Percentiles rank a stretch among this genome's conserved stretches.
Conservation (phyloP, 2,113 vertebrate species). For the Pseudorhombus dupliciocellatus region DNA sequence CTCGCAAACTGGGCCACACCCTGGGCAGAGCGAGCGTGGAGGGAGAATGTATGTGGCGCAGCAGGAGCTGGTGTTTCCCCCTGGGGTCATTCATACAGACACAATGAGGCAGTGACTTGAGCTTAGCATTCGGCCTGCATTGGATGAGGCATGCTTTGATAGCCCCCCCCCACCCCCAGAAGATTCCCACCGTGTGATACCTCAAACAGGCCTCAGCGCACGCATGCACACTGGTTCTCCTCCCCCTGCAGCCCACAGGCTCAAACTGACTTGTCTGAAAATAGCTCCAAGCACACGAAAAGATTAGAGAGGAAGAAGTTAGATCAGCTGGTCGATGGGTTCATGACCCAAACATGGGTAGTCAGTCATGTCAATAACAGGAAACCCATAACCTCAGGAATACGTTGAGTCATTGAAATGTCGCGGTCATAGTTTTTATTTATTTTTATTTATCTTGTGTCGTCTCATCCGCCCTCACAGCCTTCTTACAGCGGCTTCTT, state of each 20-base stretch:
- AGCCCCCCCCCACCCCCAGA: constrained; percentile 10
- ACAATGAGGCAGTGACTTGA: constrained; percentile 69
- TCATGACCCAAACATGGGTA: constrained; percentile 17
- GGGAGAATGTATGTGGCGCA: constrained; percentile 63
- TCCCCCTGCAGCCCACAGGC: background rate
- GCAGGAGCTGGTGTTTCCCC: constrained; percentile 47
- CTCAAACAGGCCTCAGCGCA: constrained; percentile 35
- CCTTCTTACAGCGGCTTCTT: background rate
- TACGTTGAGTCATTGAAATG: too few species aligned
- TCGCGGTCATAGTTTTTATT: too few species aligned
- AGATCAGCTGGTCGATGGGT: too few species aligned
- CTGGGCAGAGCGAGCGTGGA: constrained; percentile 70
- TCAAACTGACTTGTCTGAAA: constrained; percentile 9
- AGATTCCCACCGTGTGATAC: background rate
- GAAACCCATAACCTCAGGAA: background rate
- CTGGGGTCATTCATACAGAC: constrained; percentile 64
- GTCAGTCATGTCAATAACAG: constrained; percentile 1
- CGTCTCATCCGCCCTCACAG: too few species aligned
- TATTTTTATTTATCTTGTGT: too few species aligned
- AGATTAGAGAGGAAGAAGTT: constrained; percentile 1
- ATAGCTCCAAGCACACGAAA: constrained; percentile 15
- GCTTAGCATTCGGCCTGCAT: constrained; percentile 47
- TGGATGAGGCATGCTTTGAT: constrained; percentile 61
- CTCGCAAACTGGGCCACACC: constrained; percentile 73
- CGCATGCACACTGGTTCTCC: constrained; percentile 18